phyloP scores from a whole-genome alignment of 2,113 vertebrate species.

The Burhinus bistriatus region DNA sequence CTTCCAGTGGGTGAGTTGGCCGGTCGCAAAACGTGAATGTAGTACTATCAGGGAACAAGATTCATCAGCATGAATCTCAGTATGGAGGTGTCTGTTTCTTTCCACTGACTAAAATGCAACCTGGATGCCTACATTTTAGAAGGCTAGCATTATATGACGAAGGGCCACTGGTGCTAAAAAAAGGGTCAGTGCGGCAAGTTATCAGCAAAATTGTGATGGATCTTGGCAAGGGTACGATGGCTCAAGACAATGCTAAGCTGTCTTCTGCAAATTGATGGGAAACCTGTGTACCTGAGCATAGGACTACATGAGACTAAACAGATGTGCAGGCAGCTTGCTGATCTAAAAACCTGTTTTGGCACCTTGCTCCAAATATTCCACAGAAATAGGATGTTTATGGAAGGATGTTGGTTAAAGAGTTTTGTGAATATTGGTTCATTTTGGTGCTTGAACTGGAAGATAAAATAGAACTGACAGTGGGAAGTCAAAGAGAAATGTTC shows the following conservation, averaged over 20 bases:
- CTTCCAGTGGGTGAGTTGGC: not conserved
- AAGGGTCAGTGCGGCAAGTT: not conserved
- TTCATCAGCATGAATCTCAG: not conserved
- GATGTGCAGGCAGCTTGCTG: not conserved
- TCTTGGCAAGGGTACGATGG: not conserved
- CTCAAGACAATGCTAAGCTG: not conserved
- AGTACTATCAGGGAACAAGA: not conserved
- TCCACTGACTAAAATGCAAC: not conserved
- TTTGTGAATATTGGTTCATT: not conserved
- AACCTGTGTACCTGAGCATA: not conserved
- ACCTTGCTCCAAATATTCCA: not conserved
- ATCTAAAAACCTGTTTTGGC: not conserved
- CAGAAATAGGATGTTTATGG: not conserved
- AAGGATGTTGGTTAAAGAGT: not conserved
- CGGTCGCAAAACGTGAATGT: rapidly evolving
- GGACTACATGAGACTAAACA: not conserved
- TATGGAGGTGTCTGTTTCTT: not conserved
- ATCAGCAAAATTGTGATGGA: not conserved
- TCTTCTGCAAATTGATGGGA: not conserved
- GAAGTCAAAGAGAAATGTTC: not conserved
- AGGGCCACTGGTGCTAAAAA: not conserved
- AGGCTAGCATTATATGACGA: not conserved
- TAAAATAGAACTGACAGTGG: not conserved
- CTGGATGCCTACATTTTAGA: not conserved
- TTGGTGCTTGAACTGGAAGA: not conserved